phyloP scores from a whole-genome alignment of 1,140 invertebrate genomes.

The Octopus bimaculoides region DNA sequence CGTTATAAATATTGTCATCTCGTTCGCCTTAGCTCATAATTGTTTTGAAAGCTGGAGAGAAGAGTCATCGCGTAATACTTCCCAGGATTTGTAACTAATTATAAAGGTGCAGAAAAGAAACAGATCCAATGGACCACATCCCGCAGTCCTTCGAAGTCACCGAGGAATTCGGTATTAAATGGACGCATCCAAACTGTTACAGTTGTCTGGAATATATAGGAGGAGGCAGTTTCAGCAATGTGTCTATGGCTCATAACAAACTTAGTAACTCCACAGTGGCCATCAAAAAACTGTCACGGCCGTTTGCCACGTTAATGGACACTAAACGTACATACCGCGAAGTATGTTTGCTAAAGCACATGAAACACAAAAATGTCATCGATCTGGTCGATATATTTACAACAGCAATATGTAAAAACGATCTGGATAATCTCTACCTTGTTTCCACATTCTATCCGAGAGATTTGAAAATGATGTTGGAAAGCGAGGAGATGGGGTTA shows the following conservation, averaged over 20 bases:
- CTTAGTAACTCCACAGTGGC: constrained; percentile 56
- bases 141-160: background rate
- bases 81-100: too few species aligned
- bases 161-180: background rate
- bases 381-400: constrained; percentile 92
- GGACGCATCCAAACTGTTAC: background rate
- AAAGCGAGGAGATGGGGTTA: constrained; percentile 86
- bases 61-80: too few species aligned
- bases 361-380: constrained; percentile 65
- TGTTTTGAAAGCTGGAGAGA: too few species aligned
- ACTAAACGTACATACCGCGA: constrained; percentile 60
- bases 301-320: constrained; percentile 60
- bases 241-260: background rate
- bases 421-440: constrained; percentile 82
- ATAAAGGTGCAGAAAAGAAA: too few species aligned
- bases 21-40: too few species aligned
- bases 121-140: too few species aligned
- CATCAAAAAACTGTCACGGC: constrained; percentile 62
- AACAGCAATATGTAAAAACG: constrained; percentile 69
- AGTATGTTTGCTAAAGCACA: constrained; percentile 57
- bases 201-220: background rate
- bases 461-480: constrained; percentile 95
- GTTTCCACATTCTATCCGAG: constrained; percentile 98
- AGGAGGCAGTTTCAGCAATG: background rate
- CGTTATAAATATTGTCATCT: too few species aligned